phyloP scores from a whole-genome alignment of 2,113 vertebrate genomes.

The Calonectris borealis region DNA sequence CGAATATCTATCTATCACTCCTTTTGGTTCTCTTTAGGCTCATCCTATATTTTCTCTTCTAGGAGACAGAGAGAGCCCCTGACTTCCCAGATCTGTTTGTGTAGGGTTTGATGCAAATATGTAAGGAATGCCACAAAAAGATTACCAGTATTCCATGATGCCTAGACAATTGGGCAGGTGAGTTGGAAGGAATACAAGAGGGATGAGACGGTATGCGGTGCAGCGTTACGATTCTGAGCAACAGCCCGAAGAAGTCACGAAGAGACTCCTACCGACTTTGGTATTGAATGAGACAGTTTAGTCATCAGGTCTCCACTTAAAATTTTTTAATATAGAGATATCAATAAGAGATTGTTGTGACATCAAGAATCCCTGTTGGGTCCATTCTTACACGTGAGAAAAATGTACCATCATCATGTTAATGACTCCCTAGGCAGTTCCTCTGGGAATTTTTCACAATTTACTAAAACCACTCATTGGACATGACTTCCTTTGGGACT shows the following conservation, averaged over 20 bases:
- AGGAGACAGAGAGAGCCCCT: background rate
- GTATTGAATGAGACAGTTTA: background rate
- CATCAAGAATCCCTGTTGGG: background rate
- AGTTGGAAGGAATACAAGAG: background rate
- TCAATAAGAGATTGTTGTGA: background rate
- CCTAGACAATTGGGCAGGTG: background rate
- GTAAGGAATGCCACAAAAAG: background rate
- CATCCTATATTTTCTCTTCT: background rate
- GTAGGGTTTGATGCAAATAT: background rate
- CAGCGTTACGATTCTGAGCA: background rate
- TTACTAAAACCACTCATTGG: background rate
- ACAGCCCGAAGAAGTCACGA: background rate
- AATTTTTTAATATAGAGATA: background rate
- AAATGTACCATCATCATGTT: background rate
- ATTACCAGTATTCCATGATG: background rate
- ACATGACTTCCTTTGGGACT: background rate
- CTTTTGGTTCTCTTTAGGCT: background rate
- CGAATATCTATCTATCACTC: background rate
- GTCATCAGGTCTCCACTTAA: background rate
- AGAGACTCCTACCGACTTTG: background rate
- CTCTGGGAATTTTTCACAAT: background rate
- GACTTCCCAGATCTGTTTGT: background rate
- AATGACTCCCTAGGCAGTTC: background rate
- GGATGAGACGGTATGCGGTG: rapidly evolving
- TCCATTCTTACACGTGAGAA: background rate